Evolutionary conservation across 1,140 invertebrate species (phyloP), one percentile per base, ranked within the genome.

Genomic region (Cotesia typhae): DNA sequence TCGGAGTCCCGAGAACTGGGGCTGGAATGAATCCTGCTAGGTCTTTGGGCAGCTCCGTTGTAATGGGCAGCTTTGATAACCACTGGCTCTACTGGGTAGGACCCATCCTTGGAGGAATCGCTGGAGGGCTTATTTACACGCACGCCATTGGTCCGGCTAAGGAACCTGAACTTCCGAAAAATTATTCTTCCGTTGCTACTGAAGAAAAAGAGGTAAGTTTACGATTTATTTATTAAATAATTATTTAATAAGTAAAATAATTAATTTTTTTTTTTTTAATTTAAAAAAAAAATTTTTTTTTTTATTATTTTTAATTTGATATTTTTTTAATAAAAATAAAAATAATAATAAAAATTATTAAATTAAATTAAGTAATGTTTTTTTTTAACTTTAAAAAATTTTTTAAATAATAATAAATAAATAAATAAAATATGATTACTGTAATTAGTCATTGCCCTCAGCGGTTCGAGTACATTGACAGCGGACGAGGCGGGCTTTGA

Each of bases 11-110:
- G 74, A 94, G 92, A 83, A 96, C 95, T 3, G 94, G 95, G 57
- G 90, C 94, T 17, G 93, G 94, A 74, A 96, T 97, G 94, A 97
- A 97, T 87, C 94, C 95, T 0, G 95, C 95, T 0, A 88, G 95
- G 70, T 92, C 92, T 36, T 91, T 97, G 80, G 95, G 95, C 66
- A 94, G 94, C 5, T 94, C 95, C 2, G 91, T 96, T 9, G 91
- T 97, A 52, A 90, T 90, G 67, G 89, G 90, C 28, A 85, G 85
- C 20, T 98, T 94, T 91, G 84, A 87, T 0, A 84, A 93, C 74
- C 95, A 96, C 78, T 97, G 95, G 95, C 91, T 96, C 0, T 97
- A 96, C 86, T 97, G 95, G 96, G 87, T 92, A 1, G 95, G 95
- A 0, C 95, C 95, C 0, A 89, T 95, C 69, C 83, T 93, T 0